Conservation (phyloP, 2,888 invertebrate genomes). For the Eupithecia insigniata region DNA sequence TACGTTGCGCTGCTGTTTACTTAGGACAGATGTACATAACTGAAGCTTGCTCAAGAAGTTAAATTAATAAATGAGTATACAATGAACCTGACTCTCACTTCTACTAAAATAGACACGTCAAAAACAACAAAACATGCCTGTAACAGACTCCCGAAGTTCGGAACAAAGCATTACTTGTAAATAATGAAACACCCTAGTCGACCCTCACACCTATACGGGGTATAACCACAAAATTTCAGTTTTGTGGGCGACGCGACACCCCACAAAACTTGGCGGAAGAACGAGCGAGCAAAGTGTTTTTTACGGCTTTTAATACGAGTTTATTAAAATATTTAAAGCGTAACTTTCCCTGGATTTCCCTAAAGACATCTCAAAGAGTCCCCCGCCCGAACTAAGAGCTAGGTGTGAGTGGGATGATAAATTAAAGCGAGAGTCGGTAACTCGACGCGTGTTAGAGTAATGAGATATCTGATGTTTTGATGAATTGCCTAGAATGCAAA, state of each 20-base stretch:
- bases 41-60: constrained; percentile 29
- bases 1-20: constrained; percentile 38
- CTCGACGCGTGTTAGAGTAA: constrained; percentile 61
- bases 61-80: constrained; percentile 37
- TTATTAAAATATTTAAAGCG: constrained; percentile 84
- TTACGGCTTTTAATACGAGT: constrained; percentile 81
- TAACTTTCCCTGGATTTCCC: constrained; percentile 81
- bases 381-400: constrained; percentile 68
- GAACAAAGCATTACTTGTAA: constrained; percentile 77
- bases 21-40: constrained; percentile 41
- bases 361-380: constrained; percentile 75
- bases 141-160: constrained; percentile 67
- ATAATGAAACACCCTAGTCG: constrained; percentile 78
- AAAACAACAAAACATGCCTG: constrained; percentile 70
- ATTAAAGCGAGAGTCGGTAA: constrained; percentile 68
- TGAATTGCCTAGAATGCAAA: constrained; percentile 11
- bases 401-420: constrained; percentile 71
- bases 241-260: constrained; percentile 57
- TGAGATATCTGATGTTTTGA: constrained; percentile 53
- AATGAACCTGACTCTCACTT: constrained; percentile 40
- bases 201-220: constrained; percentile 43
- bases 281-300: constrained; percentile 80
- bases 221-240: constrained; percentile 60
- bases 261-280: constrained; percentile 62
- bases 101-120: constrained; percentile 63